Conservation (phyloP, 2,797 vertebrate species). For the Salmo trutta region DNA sequence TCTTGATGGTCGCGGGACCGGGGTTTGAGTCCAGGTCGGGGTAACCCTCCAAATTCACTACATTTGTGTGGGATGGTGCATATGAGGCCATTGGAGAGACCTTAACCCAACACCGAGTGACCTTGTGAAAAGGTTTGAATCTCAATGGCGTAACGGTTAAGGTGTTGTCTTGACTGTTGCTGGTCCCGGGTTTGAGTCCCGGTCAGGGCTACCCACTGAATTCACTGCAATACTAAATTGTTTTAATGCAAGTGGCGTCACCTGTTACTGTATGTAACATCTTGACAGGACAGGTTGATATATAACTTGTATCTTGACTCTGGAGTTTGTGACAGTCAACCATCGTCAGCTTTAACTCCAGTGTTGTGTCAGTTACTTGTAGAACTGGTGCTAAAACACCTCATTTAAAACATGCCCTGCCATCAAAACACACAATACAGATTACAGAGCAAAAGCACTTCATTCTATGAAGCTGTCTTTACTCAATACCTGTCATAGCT, state of each 20-base stretch:
- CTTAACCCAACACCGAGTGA: no score
- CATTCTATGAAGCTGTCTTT: slow-evolving; percentile 57
- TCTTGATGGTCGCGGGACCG: no score
- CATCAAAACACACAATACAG: slow-evolving; percentile 45
- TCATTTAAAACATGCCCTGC: slow-evolving; percentile 14
- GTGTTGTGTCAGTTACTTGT: neutral
- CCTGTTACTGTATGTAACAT: slow-evolving; percentile 43
- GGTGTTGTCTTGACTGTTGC: no score
- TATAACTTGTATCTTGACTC: slow-evolving; percentile 21
- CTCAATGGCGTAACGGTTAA: no score
- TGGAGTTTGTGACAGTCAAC: slow-evolving; percentile 19
- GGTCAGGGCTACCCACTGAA: no score
- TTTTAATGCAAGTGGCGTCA: slow-evolving; percentile 49
- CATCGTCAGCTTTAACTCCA: slow-evolving; percentile 24
- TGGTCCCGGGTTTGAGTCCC: no score
- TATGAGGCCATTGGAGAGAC: no score
- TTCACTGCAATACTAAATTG: neutral
- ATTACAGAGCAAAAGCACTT: slow-evolving; percentile 34
- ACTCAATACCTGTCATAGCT: slow-evolving; percentile 51
- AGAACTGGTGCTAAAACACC: slow-evolving; percentile 31
- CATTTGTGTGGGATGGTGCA: no score
- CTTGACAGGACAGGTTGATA: slow-evolving; percentile 18
- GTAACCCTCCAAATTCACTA: no score
- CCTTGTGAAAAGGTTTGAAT: no score
- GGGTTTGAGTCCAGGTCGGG: no score